Evolutionary conservation across 2,113 vertebrate species (phyloP), one percentile per base, ranked within the genome.

Genomic region (Uropsilus gracilis): DNA sequence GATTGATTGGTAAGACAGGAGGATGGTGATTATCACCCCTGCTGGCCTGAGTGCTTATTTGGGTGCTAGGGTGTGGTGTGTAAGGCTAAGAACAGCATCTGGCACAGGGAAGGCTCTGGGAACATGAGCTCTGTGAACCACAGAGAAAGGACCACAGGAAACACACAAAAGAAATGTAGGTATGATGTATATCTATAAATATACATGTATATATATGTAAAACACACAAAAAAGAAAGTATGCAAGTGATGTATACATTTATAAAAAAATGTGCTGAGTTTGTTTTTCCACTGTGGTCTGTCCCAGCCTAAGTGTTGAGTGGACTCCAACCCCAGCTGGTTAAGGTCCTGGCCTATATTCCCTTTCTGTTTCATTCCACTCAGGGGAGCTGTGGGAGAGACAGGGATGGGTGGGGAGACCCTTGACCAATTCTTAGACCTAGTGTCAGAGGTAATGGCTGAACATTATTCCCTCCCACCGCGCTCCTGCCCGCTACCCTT

Each of bases 41-140:
- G 16, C 12, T 3, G 5, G 16, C 30, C 28, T 0, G 20, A 7
- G 4, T 0, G 3, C 46, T 44, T 24, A 4, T 22, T 17, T 6
- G 48, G 28, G 2, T 12, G 61, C 17, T 2, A 55, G 75, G 63
- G 30, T 3, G 5, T 14, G 4, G 2, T 0, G 1, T 3, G 4
- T 1, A 2, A 39, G 5, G 59, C 63, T 78, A 14, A 44, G 37
- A 44, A 61, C 48, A 42, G 37, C 8, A 26, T 14, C 30, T 0
- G 28, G 48, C 44, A 28, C 1, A 2, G 0, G 26, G 17, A 26
- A 26, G 5, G 2, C 39, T 80, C 76, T n/a, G 71, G 34, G 39
- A 84, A 66, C n/a, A 2, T 5, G 5, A 14, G 57, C 63, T 50
- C 12, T 39, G 22, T 53, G 18, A 50, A 0, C 22, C 42, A 46